A percentile compares a stretch with the other conserved stretches of the same genome.
phyloP scores from a whole-genome alignment of 2,888 invertebrate species.

The Agonopterix alstromeriana region DNA sequence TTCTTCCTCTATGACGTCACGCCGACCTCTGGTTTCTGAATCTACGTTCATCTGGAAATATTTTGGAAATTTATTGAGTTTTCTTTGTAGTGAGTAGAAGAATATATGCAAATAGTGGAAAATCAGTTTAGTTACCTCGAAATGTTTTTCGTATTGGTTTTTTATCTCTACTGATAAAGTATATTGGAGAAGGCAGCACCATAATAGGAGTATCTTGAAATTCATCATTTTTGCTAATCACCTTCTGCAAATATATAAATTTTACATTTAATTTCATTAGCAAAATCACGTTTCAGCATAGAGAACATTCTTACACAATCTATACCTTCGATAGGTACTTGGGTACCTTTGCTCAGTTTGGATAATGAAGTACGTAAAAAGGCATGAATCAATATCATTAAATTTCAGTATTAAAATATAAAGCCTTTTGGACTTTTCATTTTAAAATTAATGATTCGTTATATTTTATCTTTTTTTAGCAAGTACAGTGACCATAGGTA shows the following conservation, averaged over 20 bases:
- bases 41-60: slow-evolving; percentile 36
- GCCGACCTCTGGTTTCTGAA: slow-evolving; percentile 47
- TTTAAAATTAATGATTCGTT: too few species aligned
- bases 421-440: not conserved
- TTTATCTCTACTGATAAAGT: slow-evolving; percentile 1
- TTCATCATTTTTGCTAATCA: slow-evolving; percentile 11
- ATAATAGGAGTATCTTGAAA: slow-evolving; percentile 7
- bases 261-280: too few species aligned
- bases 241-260: slow-evolving; percentile 1
- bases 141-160: slow-evolving; percentile 2
- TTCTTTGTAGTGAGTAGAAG: not conserved
- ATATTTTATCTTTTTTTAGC: not conserved
- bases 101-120: not conserved
- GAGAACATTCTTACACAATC: too few species aligned
- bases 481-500: slow-evolving; percentile 26
- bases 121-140: not conserved
- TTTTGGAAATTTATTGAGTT: not conserved
- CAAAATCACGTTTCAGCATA: too few species aligned
- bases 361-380: too few species aligned
- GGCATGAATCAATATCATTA: not conserved
- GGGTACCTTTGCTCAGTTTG: too few species aligned
- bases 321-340: too few species aligned
- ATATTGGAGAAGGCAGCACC: slow-evolving; percentile 3
- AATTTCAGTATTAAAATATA: not conserved
- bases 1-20: slow-evolving; percentile 69